Base-by-base conservation (phyloP, 1,140 invertebrate species). In the Conus betulinus region DNA sequence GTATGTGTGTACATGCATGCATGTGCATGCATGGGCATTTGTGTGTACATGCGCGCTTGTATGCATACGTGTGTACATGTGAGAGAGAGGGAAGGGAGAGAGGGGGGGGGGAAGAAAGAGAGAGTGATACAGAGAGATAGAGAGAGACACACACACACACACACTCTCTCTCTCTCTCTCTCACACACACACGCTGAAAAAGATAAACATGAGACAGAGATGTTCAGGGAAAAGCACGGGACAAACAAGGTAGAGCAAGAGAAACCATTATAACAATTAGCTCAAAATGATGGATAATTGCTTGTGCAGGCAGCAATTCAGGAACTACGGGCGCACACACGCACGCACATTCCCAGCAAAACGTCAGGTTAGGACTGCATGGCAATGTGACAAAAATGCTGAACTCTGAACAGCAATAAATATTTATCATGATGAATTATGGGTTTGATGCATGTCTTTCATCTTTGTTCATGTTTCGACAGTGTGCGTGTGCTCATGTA, bases 211-310 rank as follows among this genome's bases (percentile, higher is more conserved):
- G 39, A 39, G 39, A 1, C 3, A 3, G 39, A 39, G 39, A 39
- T 39, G 39, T 39, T 39, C 39, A 3, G 39, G 39, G 39, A 63
- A 63, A 63, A 20, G 60, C 17, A 11, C 10, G 17, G 60, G 60
- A 13, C 11, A 63, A 13, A 20, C 10, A 63, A 63, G 60, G 60
- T 20, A 63, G 60, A 11, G 60, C 15, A 71, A 20, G 20, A 71
- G 67, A 71, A 71, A 20, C 67, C 67, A 71, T 71, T 71, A 71
- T 71, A 71, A 71, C 20, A 71, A 71, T 71, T 71, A 71, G 67
- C 67, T 71, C 67, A 71, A 71, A 71, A 71, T 71, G 67, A 71
- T 6, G 23, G 17, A 71, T 71, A 23, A 71, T n/a, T 71, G 67
- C 20, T 23, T 7, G 13, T n/a, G 15, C 23, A 71, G 23, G 67